These are phyloP conservation scores for Sparidentex hasta DNA, from an alignment of 2,797 vertebrate species.

Conservation along the genomic window DNA sequence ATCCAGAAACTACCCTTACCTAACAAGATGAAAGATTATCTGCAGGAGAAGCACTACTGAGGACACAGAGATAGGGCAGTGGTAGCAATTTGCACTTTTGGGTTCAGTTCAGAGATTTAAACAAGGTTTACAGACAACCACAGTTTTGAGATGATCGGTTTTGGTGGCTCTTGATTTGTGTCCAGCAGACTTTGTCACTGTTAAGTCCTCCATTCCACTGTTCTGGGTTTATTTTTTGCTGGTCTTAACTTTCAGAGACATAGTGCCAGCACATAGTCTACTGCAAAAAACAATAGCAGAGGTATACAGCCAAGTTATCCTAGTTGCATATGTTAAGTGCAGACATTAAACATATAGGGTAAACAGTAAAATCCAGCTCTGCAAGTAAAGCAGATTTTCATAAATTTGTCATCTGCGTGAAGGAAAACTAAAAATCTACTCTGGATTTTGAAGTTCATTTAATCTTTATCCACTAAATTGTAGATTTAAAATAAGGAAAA, in stretches of 20 bases:
- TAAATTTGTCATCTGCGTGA: constrained; percentile 16
- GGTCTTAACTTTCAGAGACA: constrained; percentile 60
- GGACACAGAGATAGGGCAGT: constrained; percentile 83
- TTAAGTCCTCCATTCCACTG: constrained; percentile 78
- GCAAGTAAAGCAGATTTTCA: constrained; percentile 43
- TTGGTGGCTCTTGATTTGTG: constrained; percentile 86
- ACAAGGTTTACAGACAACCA: constrained; percentile 94
- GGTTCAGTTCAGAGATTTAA: constrained; percentile 90
- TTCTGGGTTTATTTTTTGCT: constrained; percentile 60
- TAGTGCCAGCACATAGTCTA: constrained; percentile 58
- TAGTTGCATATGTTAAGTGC: constrained; percentile 44
- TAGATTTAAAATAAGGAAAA: constrained; percentile 35
- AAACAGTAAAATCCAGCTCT: constrained; percentile 49
- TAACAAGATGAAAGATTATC: constrained; percentile 99
- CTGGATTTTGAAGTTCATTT: constrained; percentile 25
- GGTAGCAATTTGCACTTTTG: constrained; percentile 96
- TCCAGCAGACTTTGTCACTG: constrained; percentile 76
- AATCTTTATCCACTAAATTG: constrained; percentile 43
- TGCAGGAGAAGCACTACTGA: constrained; percentile 99
- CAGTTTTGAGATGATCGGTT: constrained; percentile 87
- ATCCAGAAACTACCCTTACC: constrained; percentile 99
- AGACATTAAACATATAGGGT: constrained; percentile 43
- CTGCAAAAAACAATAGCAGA: constrained; percentile 48
- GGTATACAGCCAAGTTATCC: constrained; percentile 61
- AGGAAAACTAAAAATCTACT: constrained; percentile 30